These are phyloP conservation scores for Polypterus bichir DNA, from an alignment of 2,113 vertebrate genomes.

Conservation along the genomic window DNA sequence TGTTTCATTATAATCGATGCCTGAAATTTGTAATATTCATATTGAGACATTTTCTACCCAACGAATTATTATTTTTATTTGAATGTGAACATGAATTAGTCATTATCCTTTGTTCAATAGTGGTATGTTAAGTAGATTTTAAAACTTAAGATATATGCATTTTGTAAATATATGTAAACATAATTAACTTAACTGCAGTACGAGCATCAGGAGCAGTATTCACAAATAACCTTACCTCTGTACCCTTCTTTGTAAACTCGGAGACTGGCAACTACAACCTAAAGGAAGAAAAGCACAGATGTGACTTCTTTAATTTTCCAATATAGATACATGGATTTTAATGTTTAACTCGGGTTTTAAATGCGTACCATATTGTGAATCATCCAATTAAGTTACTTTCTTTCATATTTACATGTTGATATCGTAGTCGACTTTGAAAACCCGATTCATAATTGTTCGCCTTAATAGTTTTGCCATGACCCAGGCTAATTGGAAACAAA, in stretches of 20 bases:
- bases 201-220: not conserved
- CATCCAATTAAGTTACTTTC: too few relatives aligned
- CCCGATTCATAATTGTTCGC: not conserved
- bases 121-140: constrained; percentile 25
- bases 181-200: constrained; percentile 22
- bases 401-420: not conserved
- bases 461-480: not conserved
- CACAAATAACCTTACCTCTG: constrained; percentile 50
- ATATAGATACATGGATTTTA: not conserved
- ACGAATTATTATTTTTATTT: not conserved
- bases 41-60: not conserved
- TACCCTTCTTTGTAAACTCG: constrained; percentile 54
- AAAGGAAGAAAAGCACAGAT: constrained; percentile 30
- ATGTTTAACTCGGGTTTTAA: too few relatives aligned
- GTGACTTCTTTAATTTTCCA: constrained; percentile 1
- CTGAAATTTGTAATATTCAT: too few relatives aligned
- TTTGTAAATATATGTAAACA: constrained; percentile 33
- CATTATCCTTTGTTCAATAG: constrained; percentile 18
- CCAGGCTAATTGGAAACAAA: not conserved
- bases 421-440: not conserved
- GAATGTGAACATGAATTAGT: constrained; percentile 18
- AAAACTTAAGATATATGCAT: constrained; percentile 43
- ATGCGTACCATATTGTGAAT: not conserved
- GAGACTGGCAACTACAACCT: constrained; percentile 68
- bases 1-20: too few relatives aligned